Evolutionary conservation across 64 coral and sea anemone genomes (phyloP).

Genomic region (Anthopleura sola): DNA sequence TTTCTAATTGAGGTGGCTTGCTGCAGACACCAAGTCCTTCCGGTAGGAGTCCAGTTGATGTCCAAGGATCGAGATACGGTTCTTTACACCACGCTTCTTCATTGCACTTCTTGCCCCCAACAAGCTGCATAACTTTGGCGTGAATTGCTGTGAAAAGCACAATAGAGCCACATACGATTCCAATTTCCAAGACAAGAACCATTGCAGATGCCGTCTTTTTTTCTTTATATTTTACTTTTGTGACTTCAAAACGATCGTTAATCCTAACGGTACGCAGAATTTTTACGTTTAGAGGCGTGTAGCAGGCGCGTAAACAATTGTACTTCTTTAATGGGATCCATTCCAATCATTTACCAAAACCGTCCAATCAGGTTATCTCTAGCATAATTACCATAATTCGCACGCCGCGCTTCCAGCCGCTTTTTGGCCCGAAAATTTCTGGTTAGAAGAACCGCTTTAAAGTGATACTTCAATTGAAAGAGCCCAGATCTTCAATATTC

Average conservation of each 20-base stretch:
- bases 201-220: background rate
- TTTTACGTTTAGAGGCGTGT: background rate
- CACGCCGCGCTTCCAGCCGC: background rate
- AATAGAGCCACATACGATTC: conserved; percentile 23
- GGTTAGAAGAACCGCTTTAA: background rate
- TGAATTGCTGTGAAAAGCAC: conserved; percentile 28
- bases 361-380: background rate
- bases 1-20: too few relatives aligned
- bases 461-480: too few relatives aligned
- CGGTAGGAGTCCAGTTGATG: conserved; percentile 17
- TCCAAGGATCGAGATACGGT: conserved; percentile 23
- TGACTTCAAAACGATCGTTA: background rate
- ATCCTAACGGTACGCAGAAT: background rate
- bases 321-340: background rate
- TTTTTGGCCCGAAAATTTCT: background rate
- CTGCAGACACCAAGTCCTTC: background rate
- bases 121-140: conserved; percentile 7
- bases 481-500: too few relatives aligned
- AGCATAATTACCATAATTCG: background rate
- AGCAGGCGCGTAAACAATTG: background rate
- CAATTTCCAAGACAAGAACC: conserved; percentile 26
- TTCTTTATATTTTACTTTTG: background rate
- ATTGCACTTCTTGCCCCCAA: background rate
- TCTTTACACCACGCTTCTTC: background rate
- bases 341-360: background rate